Base-by-base conservation (phyloP, 2,888 invertebrate genomes). In the Drosophila recens region DNA sequence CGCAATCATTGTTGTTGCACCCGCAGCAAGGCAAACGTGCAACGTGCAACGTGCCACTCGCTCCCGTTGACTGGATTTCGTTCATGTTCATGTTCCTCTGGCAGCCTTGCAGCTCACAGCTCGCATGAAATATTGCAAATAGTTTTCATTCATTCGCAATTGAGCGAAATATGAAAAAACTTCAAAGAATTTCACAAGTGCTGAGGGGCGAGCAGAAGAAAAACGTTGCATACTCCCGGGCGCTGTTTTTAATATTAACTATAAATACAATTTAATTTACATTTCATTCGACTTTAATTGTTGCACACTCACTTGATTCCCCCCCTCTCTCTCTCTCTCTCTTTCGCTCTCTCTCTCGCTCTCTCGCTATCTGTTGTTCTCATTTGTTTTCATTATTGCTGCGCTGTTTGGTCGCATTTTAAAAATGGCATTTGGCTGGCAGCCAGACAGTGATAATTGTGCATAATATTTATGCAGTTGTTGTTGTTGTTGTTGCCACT, bases 1-100 rank as follows among this genome's bases (percentile, higher is more conserved):
- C 88, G 87, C 88, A 90, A 90, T 89, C 90, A 89, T 82, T 86
- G 90, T 84, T 88, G 84, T 82, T 87, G 82, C 87, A 87, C 69
- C 79, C 72, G 72, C 82, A 78, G 78, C 72, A 71, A 38, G 40
- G 49, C 64, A 43, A 68, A 49, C 61, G 4, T 38, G 54, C 40
- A 66, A 45, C 57, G 57, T 58, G 57, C 40, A 67, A 51, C 59
- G 51, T 64, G 56, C 54, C 23, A 51, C 63, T 15, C 53, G 45
- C 53, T 17, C 38, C 63, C 53, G 49, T 58, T 53, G 46, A 68
- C 70, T 74, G 82, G 80, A 80, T 81, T 82, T 80, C 66, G 71
- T 79, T 75, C 80, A 59, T 69, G 71, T 79, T 75, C 80, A 59
- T 69, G 71, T 79, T 75, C 78, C 59, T 75, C 75, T 74, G 80